Evolutionary conservation across 2,113 vertebrate genomes (phyloP).

Genomic region (Heteronetta atricapilla): DNA sequence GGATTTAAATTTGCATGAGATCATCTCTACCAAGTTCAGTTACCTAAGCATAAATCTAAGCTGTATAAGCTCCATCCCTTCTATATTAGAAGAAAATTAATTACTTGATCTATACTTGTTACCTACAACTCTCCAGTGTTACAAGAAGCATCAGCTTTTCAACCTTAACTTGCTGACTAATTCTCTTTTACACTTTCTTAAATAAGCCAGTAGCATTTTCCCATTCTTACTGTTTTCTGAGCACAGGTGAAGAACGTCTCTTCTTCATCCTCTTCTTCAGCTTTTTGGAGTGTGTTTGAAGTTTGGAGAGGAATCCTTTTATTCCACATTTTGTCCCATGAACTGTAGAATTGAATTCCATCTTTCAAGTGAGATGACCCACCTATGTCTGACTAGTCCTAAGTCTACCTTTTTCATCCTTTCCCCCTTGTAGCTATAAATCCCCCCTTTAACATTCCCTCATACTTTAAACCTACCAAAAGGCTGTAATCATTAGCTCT

Average conservation of each 20-base stretch:
- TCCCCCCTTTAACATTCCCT: background rate
- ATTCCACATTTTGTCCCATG: too few relatives aligned
- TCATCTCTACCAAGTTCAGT: background rate
- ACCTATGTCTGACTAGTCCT: background rate
- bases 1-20: background rate
- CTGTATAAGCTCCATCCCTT: background rate
- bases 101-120: background rate
- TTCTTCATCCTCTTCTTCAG: background rate
- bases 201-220: background rate
- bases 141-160: background rate
- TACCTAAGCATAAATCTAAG: background rate
- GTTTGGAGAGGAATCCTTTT: background rate
- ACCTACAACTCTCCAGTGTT: background rate
- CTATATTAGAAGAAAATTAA: background rate
- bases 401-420: background rate
- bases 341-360: background rate
- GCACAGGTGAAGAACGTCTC: background rate
- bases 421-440: background rate
- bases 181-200: background rate
- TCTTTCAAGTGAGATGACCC: background rate
- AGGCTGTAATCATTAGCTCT: background rate
- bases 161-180: background rate
- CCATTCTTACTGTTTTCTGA: background rate
- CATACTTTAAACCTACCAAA: background rate
- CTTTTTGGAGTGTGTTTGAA: background rate